Percentiles rank a stretch among this genome's conserved stretches.
These are phyloP conservation scores for Ceratoteleas bidentatus DNA, from an alignment of 1,140 invertebrate genomes.

Conservation along the genomic window DNA sequence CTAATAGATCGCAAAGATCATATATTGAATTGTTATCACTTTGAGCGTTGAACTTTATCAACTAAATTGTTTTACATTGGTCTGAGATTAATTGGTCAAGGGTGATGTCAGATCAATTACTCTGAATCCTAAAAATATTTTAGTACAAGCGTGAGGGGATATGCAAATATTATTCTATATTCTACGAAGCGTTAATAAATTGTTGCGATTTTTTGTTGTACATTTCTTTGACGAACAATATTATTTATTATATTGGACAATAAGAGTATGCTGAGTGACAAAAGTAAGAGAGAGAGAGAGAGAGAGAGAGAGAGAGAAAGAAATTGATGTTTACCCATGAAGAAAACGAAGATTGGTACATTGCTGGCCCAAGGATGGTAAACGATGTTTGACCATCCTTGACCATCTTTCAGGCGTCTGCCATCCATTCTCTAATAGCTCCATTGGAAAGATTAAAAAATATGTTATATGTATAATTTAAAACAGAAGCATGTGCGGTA, in stretches of 20 bases:
- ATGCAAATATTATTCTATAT: slow-evolving; percentile 30
- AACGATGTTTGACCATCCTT: no score
- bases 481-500: no score
- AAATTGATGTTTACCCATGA: no score
- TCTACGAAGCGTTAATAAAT: slow-evolving; percentile 37
- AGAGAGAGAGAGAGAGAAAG: not conserved
- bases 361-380: not conserved
- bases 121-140: slow-evolving; percentile 34
- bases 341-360: not conserved
- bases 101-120: not conserved
- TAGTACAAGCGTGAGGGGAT: slow-evolving; percentile 19
- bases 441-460: no score
- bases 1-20: not conserved
- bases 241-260: slow-evolving; percentile 45
- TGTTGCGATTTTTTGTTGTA: slow-evolving; percentile 28
- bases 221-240: slow-evolving; percentile 8
- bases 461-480: no score
- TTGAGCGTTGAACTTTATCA: slow-evolving; percentile 29
- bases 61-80: slow-evolving; percentile 17
- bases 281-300: slow-evolving; percentile 16
- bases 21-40: slow-evolving; percentile 29
- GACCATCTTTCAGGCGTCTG: no score
- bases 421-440: no score
- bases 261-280: slow-evolving; percentile 27
- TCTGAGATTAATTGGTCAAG: slow-evolving; percentile 13